These are phyloP conservation scores for Argynnis bischoffii DNA, from an alignment of 2,888 invertebrate species.

Conservation along the genomic window DNA sequence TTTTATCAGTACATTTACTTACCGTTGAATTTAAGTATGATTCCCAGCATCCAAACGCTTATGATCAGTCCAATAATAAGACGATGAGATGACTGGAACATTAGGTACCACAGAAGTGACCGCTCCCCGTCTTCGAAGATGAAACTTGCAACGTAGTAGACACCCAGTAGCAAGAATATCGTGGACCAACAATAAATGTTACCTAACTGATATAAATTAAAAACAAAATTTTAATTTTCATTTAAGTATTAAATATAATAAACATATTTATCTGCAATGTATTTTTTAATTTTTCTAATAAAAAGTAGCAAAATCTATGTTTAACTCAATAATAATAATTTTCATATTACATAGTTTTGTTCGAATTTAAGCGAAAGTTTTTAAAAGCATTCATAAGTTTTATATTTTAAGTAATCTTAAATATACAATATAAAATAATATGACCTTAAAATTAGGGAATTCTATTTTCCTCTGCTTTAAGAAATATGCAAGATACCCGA, in stretches of 20 bases:
- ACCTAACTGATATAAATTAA: not conserved
- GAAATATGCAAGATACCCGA: conserved; percentile 50
- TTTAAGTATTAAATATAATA: too few relatives aligned
- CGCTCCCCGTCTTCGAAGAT: not conserved
- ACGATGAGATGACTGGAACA: not conserved
- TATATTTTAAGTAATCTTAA: too few relatives aligned
- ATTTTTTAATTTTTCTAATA: too few relatives aligned
- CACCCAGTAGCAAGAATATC: not conserved
- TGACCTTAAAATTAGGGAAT: conserved; percentile 41
- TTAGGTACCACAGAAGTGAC: not conserved
- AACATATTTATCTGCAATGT: too few relatives aligned
- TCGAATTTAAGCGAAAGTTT: too few relatives aligned
- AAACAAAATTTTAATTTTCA: too few relatives aligned
- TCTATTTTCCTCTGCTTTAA: conserved; percentile 44
- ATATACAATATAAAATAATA: not conserved
- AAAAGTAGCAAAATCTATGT: too few relatives aligned
- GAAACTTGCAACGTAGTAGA: not conserved
- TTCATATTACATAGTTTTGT: too few relatives aligned
- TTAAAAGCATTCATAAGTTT: too few relatives aligned
- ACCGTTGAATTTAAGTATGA: conserved; percentile 11
- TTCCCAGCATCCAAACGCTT: not conserved
- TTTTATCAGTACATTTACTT: not conserved
- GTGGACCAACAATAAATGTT: not conserved
- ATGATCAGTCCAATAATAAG: not conserved
- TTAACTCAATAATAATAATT: too few relatives aligned